Evolutionary conservation across 1,140 invertebrate species (phyloP), one percentile per base, ranked within the genome.

Genomic region (Acyrthosiphon pisum): DNA sequence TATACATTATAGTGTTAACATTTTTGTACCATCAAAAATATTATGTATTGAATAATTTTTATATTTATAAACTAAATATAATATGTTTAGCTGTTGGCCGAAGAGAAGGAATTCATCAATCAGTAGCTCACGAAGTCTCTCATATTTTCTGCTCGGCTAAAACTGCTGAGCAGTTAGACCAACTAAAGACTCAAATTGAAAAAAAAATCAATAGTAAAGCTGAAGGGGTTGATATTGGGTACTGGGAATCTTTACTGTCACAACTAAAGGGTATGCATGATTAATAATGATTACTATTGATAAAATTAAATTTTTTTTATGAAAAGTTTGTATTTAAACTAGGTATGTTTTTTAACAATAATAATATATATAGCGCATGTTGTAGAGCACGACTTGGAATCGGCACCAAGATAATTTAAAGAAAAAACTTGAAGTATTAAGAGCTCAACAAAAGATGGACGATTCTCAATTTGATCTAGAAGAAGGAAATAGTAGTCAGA

Each of bases 81-180:
- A 68, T 87, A 22, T 94, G 94, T 94, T 88, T 83, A 95, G 96
- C 96, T 76, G 95, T 97, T 93, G 97, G 97, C 56, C 96, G 98
- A 88, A 95, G 98, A 93, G 98, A 99, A 95, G 98, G 98, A 91
- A 99, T 99, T 94, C 98, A 99, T 95, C 96, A 97, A 94, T 97
- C 98, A 22, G 99, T 99, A 0, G 97, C 97, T 48, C 96, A 97
- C 92, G 99, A 99, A 95, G 98, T 99, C 50, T 97, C 97, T 0
- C 96, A 97, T 92, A 97, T 99, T 20, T 99, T 99, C 95, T 98
- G 99, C n/a, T n/a, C n/a, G 95, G 98, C 98, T 7, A 99, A 99
- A 96, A 98, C 98, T 0, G 97, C 98, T 2, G 96, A 96, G 3
- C 98, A 99, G 95, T 95, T 99, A 93, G 96, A 97, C 94, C 96